Conservation (phyloP, 2,888 invertebrate species). For the Diarsia dahlii region DNA sequence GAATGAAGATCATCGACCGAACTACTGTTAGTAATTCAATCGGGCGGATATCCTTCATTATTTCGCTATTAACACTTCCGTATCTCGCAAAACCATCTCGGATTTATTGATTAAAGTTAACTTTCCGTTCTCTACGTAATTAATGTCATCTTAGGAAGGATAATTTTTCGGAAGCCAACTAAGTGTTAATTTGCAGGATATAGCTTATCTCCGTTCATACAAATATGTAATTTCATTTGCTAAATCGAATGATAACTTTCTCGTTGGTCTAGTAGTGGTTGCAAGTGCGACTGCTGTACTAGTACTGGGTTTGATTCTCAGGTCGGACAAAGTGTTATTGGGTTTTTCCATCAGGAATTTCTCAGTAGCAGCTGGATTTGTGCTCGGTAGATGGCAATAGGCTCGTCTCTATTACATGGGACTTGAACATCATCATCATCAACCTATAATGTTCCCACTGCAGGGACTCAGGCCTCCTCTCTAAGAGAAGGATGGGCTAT, state of each 20-base stretch:
- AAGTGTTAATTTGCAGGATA: conserved; percentile 19
- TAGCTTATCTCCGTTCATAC: neutral
- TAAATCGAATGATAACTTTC: neutral
- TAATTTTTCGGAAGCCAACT: neutral
- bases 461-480: no score
- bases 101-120: conserved; percentile 5
- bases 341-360: no score
- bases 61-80: conserved; percentile 23
- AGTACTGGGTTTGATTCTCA: no score
- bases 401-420: no score
- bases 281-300: no score
- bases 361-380: no score
- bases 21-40: conserved; percentile 7
- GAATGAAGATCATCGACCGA: conserved; percentile 20
- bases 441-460: no score
- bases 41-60: conserved; percentile 41
- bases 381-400: no score
- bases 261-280: no score
- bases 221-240: neutral
- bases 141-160: conserved; percentile 1
- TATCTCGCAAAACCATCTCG: neutral
- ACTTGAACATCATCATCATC: no score
- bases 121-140: conserved; percentile 1
- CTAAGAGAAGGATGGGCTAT: no score
- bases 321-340: no score